A percentile compares a stretch with the other conserved stretches of the same genome.
Evolutionary conservation across 2,113 vertebrate genomes (phyloP).

Genomic region (Odocoileus hemionus): DNA sequence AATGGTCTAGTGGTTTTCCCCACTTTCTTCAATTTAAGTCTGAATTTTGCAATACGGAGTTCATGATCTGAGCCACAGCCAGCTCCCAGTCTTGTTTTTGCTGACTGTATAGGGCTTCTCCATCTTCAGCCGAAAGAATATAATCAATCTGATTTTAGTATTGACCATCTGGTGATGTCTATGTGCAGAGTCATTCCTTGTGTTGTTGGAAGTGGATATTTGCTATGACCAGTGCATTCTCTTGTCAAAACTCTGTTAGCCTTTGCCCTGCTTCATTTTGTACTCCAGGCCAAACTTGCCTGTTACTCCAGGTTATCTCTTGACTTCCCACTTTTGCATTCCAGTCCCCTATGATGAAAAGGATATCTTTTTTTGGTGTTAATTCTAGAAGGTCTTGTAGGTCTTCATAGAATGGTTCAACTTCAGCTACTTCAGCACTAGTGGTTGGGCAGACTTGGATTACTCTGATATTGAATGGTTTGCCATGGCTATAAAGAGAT

Average conservation of each 20-base stretch:
- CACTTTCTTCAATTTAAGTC: not conserved
- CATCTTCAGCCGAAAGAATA: not conserved
- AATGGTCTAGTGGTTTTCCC: not conserved
- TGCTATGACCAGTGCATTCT: not conserved
- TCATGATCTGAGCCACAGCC: not conserved
- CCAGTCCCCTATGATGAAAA: not conserved
- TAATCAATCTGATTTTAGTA: not conserved
- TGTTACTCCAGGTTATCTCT: not conserved
- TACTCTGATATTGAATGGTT: not conserved
- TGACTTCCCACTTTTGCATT: not conserved
- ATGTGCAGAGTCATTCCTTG: not conserved
- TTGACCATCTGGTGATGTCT: not conserved
- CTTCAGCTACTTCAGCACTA: not conserved
- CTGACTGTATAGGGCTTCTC: not conserved
- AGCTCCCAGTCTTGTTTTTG: not conserved
- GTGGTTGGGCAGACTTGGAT: not conserved
- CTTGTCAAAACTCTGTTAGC: not conserved
- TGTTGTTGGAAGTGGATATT: not conserved
- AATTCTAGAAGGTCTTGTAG: not conserved
- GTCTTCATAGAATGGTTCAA: not conserved
- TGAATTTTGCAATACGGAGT: not conserved
- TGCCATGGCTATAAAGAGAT: not conserved
- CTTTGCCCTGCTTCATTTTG: not conserved
- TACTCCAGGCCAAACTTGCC: not conserved
- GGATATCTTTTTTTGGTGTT: not conserved